Evolutionary conservation across 2,113 vertebrate species (phyloP), one percentile per base, ranked within the genome.

Genomic region (Erinaceus europaeus): DNA sequence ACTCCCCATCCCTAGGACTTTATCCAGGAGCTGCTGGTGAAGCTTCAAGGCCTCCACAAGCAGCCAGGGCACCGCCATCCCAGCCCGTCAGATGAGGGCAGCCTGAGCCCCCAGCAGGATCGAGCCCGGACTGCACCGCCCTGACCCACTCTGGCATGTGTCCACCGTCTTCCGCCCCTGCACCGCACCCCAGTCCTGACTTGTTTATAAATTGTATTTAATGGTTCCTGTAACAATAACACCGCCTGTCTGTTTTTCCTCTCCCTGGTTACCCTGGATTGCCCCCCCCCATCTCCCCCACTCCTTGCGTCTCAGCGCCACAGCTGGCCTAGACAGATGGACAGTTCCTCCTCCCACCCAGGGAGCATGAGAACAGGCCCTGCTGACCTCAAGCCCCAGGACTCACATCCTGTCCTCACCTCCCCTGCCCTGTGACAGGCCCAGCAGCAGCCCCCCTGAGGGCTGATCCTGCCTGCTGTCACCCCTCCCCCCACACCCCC

Each of bases 1-100:
- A 0, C 36, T 61, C 89, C 34, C 36, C 69, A 50, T 55, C 76
- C 53, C 6, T 90, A 98, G 98, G 91, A 84, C 86, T 98, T 98
- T 89, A 89, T 98, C 93, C 93, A n/a, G 23, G 97, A 98, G 92
- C 95, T 98, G 83, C 93, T 98, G 91, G 88, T 25, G 20, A 98
- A 97, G 94, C 95, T 98, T 29, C 96, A 96, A 14, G 97, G 98
- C 21, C 97, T 98, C 48, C 98, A 98, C 59, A 98, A 98, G 93
- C 97, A 98, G 93, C 97, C 98, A 0, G 97, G 97, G 62, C 95
- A 97, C 69, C 97, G 94, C 42, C 89, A 86, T 21, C 46, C 67
- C 89, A 97, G 93, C 97, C 97, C 92, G 95, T 97, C 96, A 12
- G 38, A 62, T 0, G 87, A 91, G 17, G 92, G 78, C 72, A 89